Percentiles rank a stretch among this genome's conserved stretches.
Evolutionary conservation across 2,113 vertebrate species (phyloP).

Genomic region (Boleophthalmus pectinirostris): DNA sequence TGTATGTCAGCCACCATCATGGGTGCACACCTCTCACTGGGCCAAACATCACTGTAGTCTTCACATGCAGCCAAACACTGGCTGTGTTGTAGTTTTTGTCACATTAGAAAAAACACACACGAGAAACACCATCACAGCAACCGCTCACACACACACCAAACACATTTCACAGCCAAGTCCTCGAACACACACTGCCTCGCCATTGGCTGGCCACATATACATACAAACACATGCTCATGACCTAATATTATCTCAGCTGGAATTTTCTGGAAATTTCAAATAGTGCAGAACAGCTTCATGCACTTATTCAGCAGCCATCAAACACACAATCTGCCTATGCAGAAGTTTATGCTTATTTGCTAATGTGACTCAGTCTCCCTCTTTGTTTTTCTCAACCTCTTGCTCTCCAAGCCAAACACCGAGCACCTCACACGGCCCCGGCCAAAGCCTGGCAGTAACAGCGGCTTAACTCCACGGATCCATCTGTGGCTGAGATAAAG

Average conservation of each 20-base stretch:
- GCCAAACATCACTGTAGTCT: conserved; percentile 66
- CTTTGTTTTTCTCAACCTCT: conserved; percentile 17
- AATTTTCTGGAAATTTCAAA: conserved; percentile 69
- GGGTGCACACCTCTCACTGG: conserved; percentile 58
- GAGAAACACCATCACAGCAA: conserved; percentile 55
- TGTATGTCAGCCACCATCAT: conserved; percentile 70
- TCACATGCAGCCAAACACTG: conserved; percentile 62
- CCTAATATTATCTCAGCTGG: conserved; percentile 76
- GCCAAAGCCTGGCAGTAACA: conserved; percentile 65
- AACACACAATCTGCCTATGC: conserved; percentile 40
- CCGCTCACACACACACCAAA: conserved; percentile 41
- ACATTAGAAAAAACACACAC: conserved; percentile 49
- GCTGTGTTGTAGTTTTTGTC: conserved; percentile 52
- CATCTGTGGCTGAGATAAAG: conserved; percentile 51
- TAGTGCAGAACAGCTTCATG: conserved; percentile 48
- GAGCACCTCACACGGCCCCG: conserved; percentile 53
- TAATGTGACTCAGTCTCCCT: conserved; percentile 31
- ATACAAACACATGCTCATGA: conserved; percentile 64
- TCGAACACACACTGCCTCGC: conserved; percentile 58
- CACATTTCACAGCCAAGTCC: conserved; percentile 64
- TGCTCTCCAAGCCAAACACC: conserved; percentile 28
- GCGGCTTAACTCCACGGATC: conserved; percentile 48
- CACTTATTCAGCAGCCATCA: conserved; percentile 27
- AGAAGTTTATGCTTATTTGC: conserved; percentile 35
- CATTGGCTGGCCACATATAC: conserved; percentile 60